phyloP scores from a whole-genome alignment of 2,888 invertebrate genomes.

The Cryptus viduatorius region DNA sequence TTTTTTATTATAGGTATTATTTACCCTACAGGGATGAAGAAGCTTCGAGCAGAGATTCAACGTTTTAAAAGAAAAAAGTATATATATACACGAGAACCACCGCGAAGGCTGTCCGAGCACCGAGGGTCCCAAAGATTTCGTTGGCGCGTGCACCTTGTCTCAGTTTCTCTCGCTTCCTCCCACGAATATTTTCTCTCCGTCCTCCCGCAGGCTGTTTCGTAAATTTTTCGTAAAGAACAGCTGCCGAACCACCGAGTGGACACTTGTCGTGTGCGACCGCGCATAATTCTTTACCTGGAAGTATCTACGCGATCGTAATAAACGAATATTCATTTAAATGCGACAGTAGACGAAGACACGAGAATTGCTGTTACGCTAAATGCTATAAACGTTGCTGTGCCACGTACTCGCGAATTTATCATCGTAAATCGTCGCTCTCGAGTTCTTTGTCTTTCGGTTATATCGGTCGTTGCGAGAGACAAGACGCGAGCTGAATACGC shows the following conservation, averaged over 20 bases:
- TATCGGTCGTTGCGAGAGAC: not conserved
- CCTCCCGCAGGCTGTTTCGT: not conserved
- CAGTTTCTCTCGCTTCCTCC: constrained; percentile 34
- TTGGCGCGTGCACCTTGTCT: constrained; percentile 66
- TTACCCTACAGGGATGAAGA: constrained; percentile 17
- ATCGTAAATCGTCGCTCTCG: not conserved
- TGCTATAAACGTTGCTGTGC: not conserved
- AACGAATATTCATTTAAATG: constrained; percentile 29
- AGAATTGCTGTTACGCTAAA: too few relatives aligned
- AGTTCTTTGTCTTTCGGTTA: not conserved
- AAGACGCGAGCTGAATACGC: constrained; percentile 31
- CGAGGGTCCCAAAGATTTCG: constrained; percentile 42
- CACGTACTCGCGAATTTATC: not conserved
- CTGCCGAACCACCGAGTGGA: constrained; percentile 59
- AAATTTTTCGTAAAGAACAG: constrained; percentile 44
- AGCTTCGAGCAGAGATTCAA: constrained; percentile 40
- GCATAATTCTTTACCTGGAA: constrained; percentile 34
- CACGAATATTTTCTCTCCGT: constrained; percentile 7
- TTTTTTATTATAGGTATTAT: constrained; percentile 40
- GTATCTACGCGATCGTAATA: constrained; percentile 21
- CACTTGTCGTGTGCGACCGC: constrained; percentile 66
- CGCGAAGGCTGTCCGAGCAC: constrained; percentile 11
- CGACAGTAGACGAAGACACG: not conserved
- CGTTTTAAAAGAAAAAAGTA: constrained; percentile 36
- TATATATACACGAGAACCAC: constrained; percentile 7